Conservation (phyloP, 1,140 invertebrate genomes). For the Drosophila serrata region DNA sequence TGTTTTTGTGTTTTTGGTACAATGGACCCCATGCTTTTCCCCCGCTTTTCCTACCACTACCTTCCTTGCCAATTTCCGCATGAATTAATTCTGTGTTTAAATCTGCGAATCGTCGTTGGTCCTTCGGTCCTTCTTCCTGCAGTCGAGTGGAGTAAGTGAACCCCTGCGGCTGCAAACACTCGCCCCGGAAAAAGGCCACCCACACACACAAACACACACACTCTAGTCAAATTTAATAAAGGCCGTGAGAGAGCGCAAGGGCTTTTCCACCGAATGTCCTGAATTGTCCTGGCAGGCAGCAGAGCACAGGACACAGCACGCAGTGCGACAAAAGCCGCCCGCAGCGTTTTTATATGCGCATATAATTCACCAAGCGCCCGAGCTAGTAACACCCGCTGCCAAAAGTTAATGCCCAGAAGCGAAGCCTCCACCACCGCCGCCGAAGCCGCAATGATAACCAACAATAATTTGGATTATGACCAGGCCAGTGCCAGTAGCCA, state of each 20-base stretch:
- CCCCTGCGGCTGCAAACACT: conserved; percentile 63
- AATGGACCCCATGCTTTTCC: conserved; percentile 8
- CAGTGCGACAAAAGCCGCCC: conserved; percentile 80
- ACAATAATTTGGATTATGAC: conserved; percentile 85
- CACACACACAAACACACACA: conserved; percentile 32
- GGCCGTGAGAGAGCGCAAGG: conserved; percentile 14
- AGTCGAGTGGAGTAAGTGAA: conserved; percentile 64
- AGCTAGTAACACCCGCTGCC: conserved; percentile 63
- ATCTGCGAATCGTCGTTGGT: conserved; percentile 59
- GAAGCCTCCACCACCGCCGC: neutral
- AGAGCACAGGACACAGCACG: conserved; percentile 44
- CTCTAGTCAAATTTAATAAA: conserved; percentile 75
- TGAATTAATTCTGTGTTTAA: conserved; percentile 82
- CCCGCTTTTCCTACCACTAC: neutral
- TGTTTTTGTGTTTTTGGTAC: conserved; percentile 56
- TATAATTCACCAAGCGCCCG: conserved; percentile 66
- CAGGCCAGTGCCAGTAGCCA: conserved; percentile 54
- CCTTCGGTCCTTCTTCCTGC: conserved; percentile 42
- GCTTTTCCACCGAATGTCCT: conserved; percentile 43
- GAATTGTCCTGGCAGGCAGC: conserved; percentile 54
- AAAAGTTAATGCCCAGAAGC: conserved; percentile 82
- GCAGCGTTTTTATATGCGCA: conserved; percentile 81
- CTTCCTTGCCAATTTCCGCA: conserved; percentile 76
- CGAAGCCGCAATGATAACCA: conserved; percentile 76
- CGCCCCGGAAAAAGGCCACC: neutral